Conservation (phyloP, 1,140 invertebrate genomes). For the Monochamus saltuarius region DNA sequence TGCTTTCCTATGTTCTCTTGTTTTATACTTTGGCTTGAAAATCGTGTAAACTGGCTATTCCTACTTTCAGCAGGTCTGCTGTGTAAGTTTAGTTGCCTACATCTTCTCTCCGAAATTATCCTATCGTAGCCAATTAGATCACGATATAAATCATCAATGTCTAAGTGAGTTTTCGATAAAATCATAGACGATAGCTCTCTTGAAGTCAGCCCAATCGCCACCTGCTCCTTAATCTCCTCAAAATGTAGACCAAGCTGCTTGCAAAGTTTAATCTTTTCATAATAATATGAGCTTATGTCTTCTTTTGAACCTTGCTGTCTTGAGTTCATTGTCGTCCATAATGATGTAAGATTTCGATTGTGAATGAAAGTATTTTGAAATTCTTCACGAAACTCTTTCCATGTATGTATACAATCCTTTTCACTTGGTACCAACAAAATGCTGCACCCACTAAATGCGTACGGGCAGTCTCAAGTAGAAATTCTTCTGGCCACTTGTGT, state of each 20-base stretch:
- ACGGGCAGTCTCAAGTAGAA: slow-evolving; percentile 14
- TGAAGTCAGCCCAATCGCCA: slow-evolving; percentile 25
- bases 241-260: slow-evolving; percentile 17
- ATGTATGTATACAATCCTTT: slow-evolving; percentile 14
- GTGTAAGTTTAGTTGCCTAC: no score
- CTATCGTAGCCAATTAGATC: slow-evolving; percentile 18
- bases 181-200: slow-evolving; percentile 20
- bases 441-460: slow-evolving; percentile 17
- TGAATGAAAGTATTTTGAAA: slow-evolving; percentile 32
- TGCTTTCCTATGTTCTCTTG: no score
- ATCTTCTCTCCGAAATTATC: slow-evolving; percentile 6
- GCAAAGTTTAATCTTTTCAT: slow-evolving; percentile 34
- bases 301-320: slow-evolving; percentile 27
- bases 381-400: slow-evolving; percentile 18
- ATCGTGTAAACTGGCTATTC: no score
- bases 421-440: slow-evolving; percentile 13
- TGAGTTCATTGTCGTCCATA: slow-evolving; percentile 32
- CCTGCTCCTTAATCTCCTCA: slow-evolving; percentile 28
- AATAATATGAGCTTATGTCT: slow-evolving; percentile 28
- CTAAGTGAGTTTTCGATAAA: slow-evolving; percentile 15
- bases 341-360: slow-evolving; percentile 6
- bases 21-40: no score
- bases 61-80: no score
- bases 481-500: slow-evolving; percentile 17
- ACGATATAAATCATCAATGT: slow-evolving; percentile 17